These are phyloP conservation scores for Larimichthys crocea DNA, from an alignment of 2,113 vertebrate species.

Conservation along the genomic window DNA sequence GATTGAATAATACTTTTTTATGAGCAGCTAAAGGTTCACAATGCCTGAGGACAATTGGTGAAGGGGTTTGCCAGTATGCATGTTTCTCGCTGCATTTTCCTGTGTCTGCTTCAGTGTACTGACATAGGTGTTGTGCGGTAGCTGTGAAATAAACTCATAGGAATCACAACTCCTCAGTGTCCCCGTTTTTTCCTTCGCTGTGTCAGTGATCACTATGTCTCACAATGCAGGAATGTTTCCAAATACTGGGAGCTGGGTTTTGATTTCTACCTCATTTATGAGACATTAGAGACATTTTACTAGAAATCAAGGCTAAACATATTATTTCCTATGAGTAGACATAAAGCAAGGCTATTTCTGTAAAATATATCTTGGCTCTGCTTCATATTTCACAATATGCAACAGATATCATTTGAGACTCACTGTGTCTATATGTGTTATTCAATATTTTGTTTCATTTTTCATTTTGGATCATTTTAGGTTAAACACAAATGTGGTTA, in stretches of 20 bases:
- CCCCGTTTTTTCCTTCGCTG: not conserved
- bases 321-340: not conserved
- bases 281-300: not conserved
- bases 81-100: not conserved
- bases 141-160: not conserved
- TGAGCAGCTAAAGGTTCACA: constrained; percentile 4
- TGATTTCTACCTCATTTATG: not conserved
- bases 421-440: not conserved
- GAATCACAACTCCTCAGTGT: not conserved
- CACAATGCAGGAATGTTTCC: not conserved
- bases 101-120: not conserved
- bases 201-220: not conserved
- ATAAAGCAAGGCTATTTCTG: not conserved
- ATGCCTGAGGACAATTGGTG: constrained; percentile 31
- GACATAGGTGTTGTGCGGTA: too few relatives aligned
- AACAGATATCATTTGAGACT: not conserved
- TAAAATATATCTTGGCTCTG: not conserved
- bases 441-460: not conserved
- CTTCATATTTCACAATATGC: not conserved
- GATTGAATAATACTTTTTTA: constrained; percentile 26
- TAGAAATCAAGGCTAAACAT: not conserved
- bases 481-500: not conserved
- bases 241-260: not conserved
- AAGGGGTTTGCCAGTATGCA: not conserved
- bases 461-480: not conserved